These are phyloP conservation scores for Calameuta pallipes DNA, from an alignment of 2,888 invertebrate species.

Conservation along the genomic window DNA sequence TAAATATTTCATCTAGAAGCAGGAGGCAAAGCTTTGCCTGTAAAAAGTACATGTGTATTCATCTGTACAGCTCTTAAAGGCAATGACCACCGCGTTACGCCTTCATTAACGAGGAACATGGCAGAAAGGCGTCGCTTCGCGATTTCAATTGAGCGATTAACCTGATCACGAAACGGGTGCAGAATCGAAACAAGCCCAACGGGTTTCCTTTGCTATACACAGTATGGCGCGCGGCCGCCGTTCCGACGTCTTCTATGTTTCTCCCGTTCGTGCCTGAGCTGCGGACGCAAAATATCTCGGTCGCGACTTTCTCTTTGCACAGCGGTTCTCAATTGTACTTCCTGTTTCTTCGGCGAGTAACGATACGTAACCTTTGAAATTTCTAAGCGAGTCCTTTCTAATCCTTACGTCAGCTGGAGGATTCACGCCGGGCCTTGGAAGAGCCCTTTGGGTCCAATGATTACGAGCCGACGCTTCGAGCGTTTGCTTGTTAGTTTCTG, in stretches of 20 bases:
- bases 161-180: neutral
- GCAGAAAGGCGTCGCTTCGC: neutral
- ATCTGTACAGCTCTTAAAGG: neutral
- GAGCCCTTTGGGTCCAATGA: neutral
- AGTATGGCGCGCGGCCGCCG: slow-evolving; percentile 18
- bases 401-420: neutral
- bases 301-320: slow-evolving; percentile 62
- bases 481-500: neutral
- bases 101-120: neutral
- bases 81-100: neutral
- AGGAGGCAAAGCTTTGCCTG: neutral
- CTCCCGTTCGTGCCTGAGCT: slow-evolving; percentile 19
- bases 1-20: neutral
- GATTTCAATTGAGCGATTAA: neutral
- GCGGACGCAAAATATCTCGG: slow-evolving; percentile 56
- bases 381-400: neutral
- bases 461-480: neutral
- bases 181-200: neutral
- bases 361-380: neutral
- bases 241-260: slow-evolving; percentile 6
- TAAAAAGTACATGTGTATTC: neutral
- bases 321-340: slow-evolving; percentile 61
- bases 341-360: slow-evolving; percentile 47
- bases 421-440: neutral
- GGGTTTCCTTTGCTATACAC: neutral